These are phyloP conservation scores for Ascidia mentula DNA, from an alignment of 23 tunicate species.

Conservation along the genomic window DNA sequence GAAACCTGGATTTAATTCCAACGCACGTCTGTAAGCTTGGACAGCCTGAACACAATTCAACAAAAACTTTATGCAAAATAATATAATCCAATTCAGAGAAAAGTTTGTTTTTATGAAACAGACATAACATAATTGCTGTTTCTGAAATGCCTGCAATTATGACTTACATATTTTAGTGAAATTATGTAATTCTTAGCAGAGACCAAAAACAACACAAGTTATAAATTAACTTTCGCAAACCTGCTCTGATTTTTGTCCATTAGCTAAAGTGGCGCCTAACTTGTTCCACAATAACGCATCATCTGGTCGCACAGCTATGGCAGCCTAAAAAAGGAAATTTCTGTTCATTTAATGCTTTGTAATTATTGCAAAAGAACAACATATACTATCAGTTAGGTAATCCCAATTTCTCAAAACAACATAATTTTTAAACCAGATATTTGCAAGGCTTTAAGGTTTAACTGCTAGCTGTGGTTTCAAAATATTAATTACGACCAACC, in stretches of 20 bases:
- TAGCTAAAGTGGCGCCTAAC: conserved; percentile 90
- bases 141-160: too few relatives aligned
- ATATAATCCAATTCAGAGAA: background rate
- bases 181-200: too few relatives aligned
- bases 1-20: conserved; percentile 90
- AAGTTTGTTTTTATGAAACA: background rate
- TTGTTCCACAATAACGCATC: conserved; percentile 92
- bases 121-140: background rate
- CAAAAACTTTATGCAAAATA: too few relatives aligned
- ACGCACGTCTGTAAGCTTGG: conserved; percentile 80
- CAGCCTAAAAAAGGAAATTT: conserved; percentile 41
- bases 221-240: conserved; percentile 26
- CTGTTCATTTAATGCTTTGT: too few relatives aligned
- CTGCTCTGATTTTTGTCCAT: conserved; percentile 83
- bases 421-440: too few relatives aligned
- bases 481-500: conserved; percentile 23
- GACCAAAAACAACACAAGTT: too few relatives aligned
- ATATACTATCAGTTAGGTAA: background rate
- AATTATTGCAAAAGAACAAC: too few relatives aligned
- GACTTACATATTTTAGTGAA: too few relatives aligned
- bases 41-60: conserved; percentile 53
- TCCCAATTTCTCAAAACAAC: too few relatives aligned
- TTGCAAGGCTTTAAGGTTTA: too few relatives aligned
- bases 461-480: background rate
- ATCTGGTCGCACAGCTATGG: conserved; percentile 78